Evolutionary conservation across 2,113 vertebrate genomes (phyloP).

Genomic region (Carollia perspicillata): DNA sequence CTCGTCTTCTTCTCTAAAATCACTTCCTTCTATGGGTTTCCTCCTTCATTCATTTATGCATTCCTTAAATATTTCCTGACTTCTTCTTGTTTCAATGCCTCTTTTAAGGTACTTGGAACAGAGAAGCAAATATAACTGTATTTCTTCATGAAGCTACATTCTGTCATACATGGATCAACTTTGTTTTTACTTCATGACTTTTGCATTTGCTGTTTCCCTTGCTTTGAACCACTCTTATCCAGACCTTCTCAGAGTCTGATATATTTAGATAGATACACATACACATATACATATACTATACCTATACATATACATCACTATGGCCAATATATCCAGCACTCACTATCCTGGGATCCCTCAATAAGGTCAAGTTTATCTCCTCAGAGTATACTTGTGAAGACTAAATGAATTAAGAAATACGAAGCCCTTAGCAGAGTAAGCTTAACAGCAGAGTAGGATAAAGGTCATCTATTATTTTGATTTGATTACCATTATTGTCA

Average conservation of each 20-base stretch:
- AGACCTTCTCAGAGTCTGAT: neutral
- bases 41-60: neutral
- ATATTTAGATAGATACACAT: neutral
- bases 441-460: neutral
- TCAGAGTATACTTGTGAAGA: neutral
- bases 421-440: neutral
- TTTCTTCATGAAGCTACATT: neutral
- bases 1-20: neutral
- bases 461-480: neutral
- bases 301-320: neutral
- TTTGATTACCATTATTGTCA: neutral
- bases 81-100: neutral
- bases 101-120: neutral
- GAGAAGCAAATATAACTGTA: neutral
- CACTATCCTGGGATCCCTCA: neutral
- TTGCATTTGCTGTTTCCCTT: neutral
- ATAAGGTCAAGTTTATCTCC: neutral
- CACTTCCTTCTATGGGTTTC: neutral
- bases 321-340: neutral
- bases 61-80: neutral
- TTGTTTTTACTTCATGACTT: neutral
- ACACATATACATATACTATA: neutral
- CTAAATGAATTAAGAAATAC: neutral
- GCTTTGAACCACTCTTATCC: neutral
- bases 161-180: neutral